Evolutionary conservation across 2,797 vertebrate species (phyloP).

Genomic region (Eulemur coronatus): DNA sequence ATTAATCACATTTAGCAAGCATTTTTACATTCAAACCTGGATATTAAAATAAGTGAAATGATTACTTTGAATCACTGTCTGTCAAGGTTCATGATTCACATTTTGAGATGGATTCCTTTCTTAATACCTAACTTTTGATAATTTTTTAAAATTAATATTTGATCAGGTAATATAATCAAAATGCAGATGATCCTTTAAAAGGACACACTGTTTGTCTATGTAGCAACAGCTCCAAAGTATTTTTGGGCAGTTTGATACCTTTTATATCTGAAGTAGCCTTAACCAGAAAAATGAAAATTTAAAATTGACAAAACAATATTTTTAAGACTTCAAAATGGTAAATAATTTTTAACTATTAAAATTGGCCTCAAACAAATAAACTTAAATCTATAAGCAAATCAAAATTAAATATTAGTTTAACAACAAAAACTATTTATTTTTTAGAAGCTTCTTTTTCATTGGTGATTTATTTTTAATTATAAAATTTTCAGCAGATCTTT

Average conservation of each 20-base stretch:
- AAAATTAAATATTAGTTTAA: constrained; percentile 65
- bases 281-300: constrained; percentile 76
- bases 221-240: constrained; percentile 79
- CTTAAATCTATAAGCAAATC: constrained; percentile 68
- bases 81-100: constrained; percentile 82
- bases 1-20: constrained; percentile 75
- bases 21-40: constrained; percentile 85
- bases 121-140: constrained; percentile 86
- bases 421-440: constrained; percentile 61
- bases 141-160: constrained; percentile 80
- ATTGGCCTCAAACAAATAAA: constrained; percentile 74
- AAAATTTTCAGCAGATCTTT: constrained; percentile 73
- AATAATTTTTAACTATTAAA: constrained; percentile 72
- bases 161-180: constrained; percentile 75
- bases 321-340: constrained; percentile 80
- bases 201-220: constrained; percentile 68
- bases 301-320: constrained; percentile 74
- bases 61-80: constrained; percentile 77
- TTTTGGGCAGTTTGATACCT: constrained; percentile 80
- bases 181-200: constrained; percentile 76
- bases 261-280: constrained; percentile 83
- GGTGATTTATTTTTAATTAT: constrained; percentile 75
- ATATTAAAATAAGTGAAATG: constrained; percentile 76
- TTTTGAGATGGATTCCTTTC: constrained; percentile 84
- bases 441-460: constrained; percentile 68